phyloP scores from a whole-genome alignment of 2,888 invertebrate species.

The Pristionchus maxplancki region DNA sequence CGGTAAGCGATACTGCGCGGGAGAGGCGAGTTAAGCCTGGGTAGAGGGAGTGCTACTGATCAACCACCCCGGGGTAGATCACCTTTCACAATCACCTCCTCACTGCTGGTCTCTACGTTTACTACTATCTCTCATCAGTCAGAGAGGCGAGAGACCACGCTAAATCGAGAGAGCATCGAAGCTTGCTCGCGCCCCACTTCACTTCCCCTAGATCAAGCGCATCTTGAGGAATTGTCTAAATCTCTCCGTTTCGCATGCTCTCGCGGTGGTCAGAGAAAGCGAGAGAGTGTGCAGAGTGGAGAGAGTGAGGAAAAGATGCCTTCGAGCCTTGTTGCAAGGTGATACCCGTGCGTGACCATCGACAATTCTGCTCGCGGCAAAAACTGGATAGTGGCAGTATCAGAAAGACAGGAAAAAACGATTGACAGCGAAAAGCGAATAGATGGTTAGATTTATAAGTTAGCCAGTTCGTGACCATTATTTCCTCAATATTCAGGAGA shows the following conservation, averaged over 20 bases:
- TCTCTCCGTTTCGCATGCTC: not conserved
- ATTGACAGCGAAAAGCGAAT: too few species aligned
- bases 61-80: not conserved
- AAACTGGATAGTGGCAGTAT: not conserved
- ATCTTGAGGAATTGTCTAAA: not conserved
- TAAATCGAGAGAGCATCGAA: not conserved
- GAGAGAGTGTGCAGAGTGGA: not conserved
- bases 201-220: too few species aligned
- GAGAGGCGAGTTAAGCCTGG: not conserved
- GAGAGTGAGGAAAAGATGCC: too few species aligned
- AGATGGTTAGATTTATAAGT: too few species aligned
- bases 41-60: not conserved
- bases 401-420: not conserved
- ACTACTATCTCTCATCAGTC: not conserved
- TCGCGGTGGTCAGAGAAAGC: not conserved
- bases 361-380: not conserved
- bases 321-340: not conserved
- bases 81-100: constrained; percentile 34
- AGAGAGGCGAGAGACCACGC: not conserved
- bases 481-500: too few species aligned
- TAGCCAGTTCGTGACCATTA: too few species aligned
- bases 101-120: not conserved
- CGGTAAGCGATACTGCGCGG: not conserved
- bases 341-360: not conserved
- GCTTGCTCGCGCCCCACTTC: not conserved